phyloP scores from a whole-genome alignment of 2,888 invertebrate genomes.

The Hermodice carunculata region DNA sequence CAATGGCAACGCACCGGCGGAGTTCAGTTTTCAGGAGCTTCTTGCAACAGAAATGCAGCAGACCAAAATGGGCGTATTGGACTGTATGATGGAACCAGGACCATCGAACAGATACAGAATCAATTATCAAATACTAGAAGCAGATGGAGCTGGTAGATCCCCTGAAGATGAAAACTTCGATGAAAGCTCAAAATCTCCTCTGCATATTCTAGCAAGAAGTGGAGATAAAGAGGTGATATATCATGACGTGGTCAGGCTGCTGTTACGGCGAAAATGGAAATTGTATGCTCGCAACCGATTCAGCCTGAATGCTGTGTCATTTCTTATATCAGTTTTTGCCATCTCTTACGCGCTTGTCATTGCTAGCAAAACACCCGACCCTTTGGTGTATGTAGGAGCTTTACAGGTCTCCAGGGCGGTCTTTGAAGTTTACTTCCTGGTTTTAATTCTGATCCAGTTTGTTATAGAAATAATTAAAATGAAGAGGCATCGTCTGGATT shows the following conservation, averaged over 20 bases:
- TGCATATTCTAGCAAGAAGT: slow-evolving; percentile 56
- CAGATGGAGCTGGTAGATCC: slow-evolving; percentile 49
- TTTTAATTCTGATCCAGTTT: too few species aligned
- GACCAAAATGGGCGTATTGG: slow-evolving; percentile 51
- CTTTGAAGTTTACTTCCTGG: too few species aligned
- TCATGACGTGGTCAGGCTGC: slow-evolving; percentile 53
- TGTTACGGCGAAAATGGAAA: slow-evolving; percentile 58
- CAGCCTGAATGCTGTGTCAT: too few species aligned
- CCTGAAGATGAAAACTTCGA: slow-evolving; percentile 49
- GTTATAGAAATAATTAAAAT: too few species aligned
- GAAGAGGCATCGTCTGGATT: too few species aligned
- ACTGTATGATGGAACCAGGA: slow-evolving; percentile 56
- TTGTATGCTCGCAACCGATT: slow-evolving; percentile 50
- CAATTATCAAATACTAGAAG: slow-evolving; percentile 53
- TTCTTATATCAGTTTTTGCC: too few species aligned
- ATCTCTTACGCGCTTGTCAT: too few species aligned
- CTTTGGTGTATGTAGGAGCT: too few species aligned
- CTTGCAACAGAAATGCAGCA: slow-evolving; percentile 38
- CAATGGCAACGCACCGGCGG: slow-evolving; percentile 31
- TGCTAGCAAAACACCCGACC: too few species aligned
- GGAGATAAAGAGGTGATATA: slow-evolving; percentile 55
- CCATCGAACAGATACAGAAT: slow-evolving; percentile 45
- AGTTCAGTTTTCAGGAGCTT: slow-evolving; percentile 45
- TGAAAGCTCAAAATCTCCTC: slow-evolving; percentile 47
- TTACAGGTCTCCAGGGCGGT: too few species aligned